Evolutionary conservation across 2,797 vertebrate genomes (phyloP).

Genomic region (Propithecus deckenii): DNA sequence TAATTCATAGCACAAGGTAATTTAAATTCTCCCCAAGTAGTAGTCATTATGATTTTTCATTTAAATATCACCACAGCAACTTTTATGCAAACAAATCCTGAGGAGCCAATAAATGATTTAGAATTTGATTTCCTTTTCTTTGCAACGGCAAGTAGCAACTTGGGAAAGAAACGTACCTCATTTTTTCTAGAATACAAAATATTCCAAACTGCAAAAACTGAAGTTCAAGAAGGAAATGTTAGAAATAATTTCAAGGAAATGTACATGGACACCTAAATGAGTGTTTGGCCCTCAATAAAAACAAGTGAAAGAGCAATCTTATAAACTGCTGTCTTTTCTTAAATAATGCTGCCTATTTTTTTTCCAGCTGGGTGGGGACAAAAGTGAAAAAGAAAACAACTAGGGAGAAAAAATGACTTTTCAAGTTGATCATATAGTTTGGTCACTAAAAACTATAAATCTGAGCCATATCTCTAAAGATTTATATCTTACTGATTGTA

Average conservation of each 20-base stretch:
- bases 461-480: not conserved
- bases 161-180: not conserved
- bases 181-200: conserved; percentile 18
- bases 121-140: conserved; percentile 1
- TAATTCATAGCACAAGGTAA: conserved; percentile 4
- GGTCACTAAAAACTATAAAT: not conserved
- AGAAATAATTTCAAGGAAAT: not conserved
- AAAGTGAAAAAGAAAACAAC: not conserved
- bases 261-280: not conserved
- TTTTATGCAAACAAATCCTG: conserved; percentile 51
- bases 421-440: not conserved
- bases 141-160: not conserved
- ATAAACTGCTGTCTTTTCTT: not conserved
- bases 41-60: conserved; percentile 38
- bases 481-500: not conserved
- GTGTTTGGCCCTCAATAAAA: not conserved
- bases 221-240: not conserved
- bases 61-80: not conserved
- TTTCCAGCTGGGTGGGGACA: not conserved
- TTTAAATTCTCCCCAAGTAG: conserved; percentile 3
- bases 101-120: conserved; percentile 22
- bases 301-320: not conserved
- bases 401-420: not conserved
- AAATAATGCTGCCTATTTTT: not conserved
- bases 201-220: not conserved